Evolutionary conservation across 2,888 invertebrate genomes (phyloP), one percentile per base, ranked within the genome.

Genomic region (Phorcus lineatus): DNA sequence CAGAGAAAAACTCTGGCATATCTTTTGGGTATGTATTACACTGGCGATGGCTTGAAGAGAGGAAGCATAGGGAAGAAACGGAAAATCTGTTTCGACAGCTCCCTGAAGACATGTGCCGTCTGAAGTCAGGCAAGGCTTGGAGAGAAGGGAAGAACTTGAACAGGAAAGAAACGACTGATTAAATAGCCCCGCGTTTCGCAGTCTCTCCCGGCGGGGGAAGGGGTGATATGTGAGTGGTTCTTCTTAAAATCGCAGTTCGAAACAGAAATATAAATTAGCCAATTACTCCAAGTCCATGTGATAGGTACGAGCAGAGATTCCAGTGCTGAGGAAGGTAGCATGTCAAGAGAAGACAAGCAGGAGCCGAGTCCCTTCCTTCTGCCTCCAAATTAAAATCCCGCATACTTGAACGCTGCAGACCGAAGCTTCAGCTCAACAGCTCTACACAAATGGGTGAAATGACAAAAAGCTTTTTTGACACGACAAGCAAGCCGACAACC

Each of bases 251-350:
- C 70, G 70, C 40, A 31, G 70, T 31, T 70, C 70, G 70, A 70
- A 70, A 40, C 40, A 70, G 70, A 70, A 70, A 70, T 70, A 70
- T 70, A 70, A 70, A 70, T 70, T 70, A 70, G 31, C 70, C 70
- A 70, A 70, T 70, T 70, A 70, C 70, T 70, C 40, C 31, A 19
- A 31, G 36, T 70, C 19, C 40, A 11, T 17, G n/a, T 70, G 70
- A 70, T 28, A 70, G 36, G 70, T 40, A 4, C 4, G 17, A 19
- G n/a, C 36, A 70, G 70, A 36, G 70, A 19, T 36, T 19, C 19
- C 40, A 31, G 31, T 16, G 11, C 70, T 7, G 19, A 70, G 40
- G 28, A 22, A 24, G 62, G 9, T 28, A 3, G 24, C 24, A 31
- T 70, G 70, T 40, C 70, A 70, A 36, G 28, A 28, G 31, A 70